These are phyloP conservation scores for Limnephilus auricula DNA, from an alignment of 2,888 invertebrate species.

Conservation along the genomic window DNA sequence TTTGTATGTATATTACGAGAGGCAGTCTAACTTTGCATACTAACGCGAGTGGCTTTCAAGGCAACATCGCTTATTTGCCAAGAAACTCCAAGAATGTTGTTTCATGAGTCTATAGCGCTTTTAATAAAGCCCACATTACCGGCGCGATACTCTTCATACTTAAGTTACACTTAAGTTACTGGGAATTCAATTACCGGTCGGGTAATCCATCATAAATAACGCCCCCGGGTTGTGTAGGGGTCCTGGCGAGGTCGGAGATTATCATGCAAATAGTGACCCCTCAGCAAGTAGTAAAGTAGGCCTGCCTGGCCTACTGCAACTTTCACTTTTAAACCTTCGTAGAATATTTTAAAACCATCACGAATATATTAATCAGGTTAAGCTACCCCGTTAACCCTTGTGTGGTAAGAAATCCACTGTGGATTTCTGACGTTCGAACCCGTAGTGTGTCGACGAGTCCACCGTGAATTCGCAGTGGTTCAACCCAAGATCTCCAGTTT, in stretches of 20 bases:
- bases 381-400: no score
- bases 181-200: conserved; percentile 18
- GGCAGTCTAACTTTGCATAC: neutral
- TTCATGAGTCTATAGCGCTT: neutral
- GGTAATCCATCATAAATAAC: conserved; percentile 23
- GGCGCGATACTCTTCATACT: neutral
- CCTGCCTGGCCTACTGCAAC: neutral
- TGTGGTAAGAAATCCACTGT: no score
- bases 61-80: neutral
- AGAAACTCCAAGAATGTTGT: neutral
- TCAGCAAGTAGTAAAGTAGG: neutral
- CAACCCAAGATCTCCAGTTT: no score
- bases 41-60: neutral
- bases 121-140: neutral
- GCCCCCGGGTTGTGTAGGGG: neutral
- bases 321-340: neutral
- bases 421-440: no score
- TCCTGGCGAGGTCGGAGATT: neutral
- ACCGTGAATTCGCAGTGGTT: no score
- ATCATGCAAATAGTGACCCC: neutral
- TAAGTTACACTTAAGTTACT: conserved; percentile 10
- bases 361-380: neutral
- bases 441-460: no score
- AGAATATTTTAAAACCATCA: neutral
- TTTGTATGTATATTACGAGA: neutral